phyloP scores from a whole-genome alignment of 2,113 vertebrate species.

The Semicossyphus pulcher region DNA sequence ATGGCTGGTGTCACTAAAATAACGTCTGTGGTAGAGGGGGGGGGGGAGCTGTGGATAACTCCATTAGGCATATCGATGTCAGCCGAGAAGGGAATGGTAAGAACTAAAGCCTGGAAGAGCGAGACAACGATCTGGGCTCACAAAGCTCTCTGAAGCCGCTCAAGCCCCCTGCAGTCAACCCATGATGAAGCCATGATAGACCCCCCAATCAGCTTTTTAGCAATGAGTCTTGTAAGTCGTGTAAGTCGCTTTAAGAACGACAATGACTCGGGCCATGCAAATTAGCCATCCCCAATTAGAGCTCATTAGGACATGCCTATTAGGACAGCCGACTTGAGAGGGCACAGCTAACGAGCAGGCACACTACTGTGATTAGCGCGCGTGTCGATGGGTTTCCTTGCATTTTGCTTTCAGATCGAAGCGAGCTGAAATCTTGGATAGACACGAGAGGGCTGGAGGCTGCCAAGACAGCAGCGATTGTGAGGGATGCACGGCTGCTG shows the following conservation, averaged over 20 bases:
- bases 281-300: slow-evolving; percentile 77
- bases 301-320: slow-evolving; percentile 81
- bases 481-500: slow-evolving; percentile 44
- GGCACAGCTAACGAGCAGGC: slow-evolving; percentile 69
- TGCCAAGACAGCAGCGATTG: slow-evolving; percentile 44
- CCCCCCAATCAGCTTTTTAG: slow-evolving; percentile 63
- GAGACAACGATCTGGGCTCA: slow-evolving; percentile 28
- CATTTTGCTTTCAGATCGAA: slow-evolving; percentile 67
- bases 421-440: slow-evolving; percentile 50
- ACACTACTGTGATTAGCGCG: slow-evolving; percentile 59
- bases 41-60: slow-evolving; percentile 16
- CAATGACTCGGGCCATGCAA: slow-evolving; percentile 69
- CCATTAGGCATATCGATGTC: slow-evolving; percentile 22
- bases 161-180: slow-evolving; percentile 5
- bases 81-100: slow-evolving; percentile 6
- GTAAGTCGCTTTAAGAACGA: slow-evolving; percentile 67
- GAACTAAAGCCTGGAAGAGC: slow-evolving; percentile 11
- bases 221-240: slow-evolving; percentile 54
- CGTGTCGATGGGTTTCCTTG: slow-evolving; percentile 60
- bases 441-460: slow-evolving; percentile 14
- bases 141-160: slow-evolving; percentile 19
- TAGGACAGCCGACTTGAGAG: slow-evolving; percentile 73
- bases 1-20: slow-evolving; percentile 71
- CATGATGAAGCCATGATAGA: slow-evolving; percentile 42
- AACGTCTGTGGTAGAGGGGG: slow-evolving; percentile 35